Evolutionary conservation across 2,113 vertebrate genomes (phyloP), one percentile per base, ranked within the genome.

Genomic region (Malurus cyaneus): DNA sequence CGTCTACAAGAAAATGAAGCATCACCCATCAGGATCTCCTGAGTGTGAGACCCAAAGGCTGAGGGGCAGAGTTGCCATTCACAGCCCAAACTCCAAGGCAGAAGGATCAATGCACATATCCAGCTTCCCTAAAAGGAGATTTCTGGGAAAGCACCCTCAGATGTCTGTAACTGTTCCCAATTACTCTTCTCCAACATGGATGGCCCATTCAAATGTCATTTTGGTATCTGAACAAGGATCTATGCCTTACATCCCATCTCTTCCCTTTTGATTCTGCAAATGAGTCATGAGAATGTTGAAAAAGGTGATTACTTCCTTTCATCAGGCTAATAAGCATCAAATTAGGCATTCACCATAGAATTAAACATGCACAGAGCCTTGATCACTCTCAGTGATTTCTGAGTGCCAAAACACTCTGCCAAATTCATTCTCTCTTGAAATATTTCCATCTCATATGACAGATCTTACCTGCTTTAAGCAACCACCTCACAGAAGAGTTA

Each of bases 271-370:
- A 39, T 80, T 95, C 56, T 41, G 21, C 25, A 95, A 66, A 44
- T 47, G 71, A 89, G 44, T 73, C 49, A 86, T 5, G 19, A 60
- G 66, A 62, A 93, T 47, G 39, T 20, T 74, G 72, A 67, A 82
- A 96, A 65, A 93, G 5, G 2, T 23, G 56, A 64, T 54, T 7
- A 16, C 69, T 93, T 78, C 73, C 82, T 72, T 95, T 69, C 26
- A 57, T 46, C 73, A 80, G 59, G 86, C 6, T 95, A 95, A 97
- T 78, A 86, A 67, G 89, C 36, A 84, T 41, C 92, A 69, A 76
- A 88, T 86, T 12, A 96, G 53, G 80, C 36, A 71, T 89, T 92
- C 49, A 42, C 52, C 86, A 20, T 50, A 84, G 49, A 94, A 95
- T 62, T 82, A 84, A 46, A 74, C 39, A 32, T 5, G 84, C 73